phyloP scores from a whole-genome alignment of 2,113 vertebrate species.

The Ophiodon elongatus region DNA sequence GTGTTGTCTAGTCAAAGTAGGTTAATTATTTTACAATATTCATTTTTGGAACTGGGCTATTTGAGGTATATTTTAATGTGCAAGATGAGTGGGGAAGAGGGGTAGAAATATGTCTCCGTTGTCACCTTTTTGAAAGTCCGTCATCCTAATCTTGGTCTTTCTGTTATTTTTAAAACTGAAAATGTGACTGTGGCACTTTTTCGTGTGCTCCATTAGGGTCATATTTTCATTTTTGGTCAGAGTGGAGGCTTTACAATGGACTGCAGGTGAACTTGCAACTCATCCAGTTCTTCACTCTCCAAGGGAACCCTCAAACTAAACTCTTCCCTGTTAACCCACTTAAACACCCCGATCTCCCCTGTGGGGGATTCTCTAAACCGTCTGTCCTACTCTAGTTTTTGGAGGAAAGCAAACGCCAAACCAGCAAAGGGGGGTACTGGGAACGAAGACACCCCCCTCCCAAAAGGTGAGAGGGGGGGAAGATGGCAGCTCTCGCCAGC shows the following conservation, averaged over 20 bases:
- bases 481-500: constrained; percentile 92
- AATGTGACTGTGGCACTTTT: constrained; percentile 69
- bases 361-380: constrained; percentile 59
- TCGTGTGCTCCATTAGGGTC: constrained; percentile 45
- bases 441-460: constrained; percentile 77
- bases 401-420: constrained; percentile 50
- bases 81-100: constrained; percentile 75
- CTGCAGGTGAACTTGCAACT: constrained; percentile 73
- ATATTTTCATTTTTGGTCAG: constrained; percentile 50
- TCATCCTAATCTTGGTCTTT: constrained; percentile 44
- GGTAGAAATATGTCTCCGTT: constrained; percentile 52
- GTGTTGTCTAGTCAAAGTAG: constrained; percentile 57
- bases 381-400: constrained; percentile 57
- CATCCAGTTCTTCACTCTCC: constrained; percentile 56
- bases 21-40: constrained; percentile 62
- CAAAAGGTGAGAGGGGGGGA: constrained; percentile 83
- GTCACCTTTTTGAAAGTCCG: constrained; percentile 49
- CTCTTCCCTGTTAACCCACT: constrained; percentile 73
- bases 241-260: constrained; percentile 47
- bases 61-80: constrained; percentile 50
- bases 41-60: constrained; percentile 63
- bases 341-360: constrained; percentile 54
- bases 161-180: constrained; percentile 49
- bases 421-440: constrained; percentile 57
- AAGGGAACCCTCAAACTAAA: constrained; percentile 77